Base-by-base conservation (phyloP, 2,888 invertebrate genomes). In the Sphaerophoria taeniata region DNA sequence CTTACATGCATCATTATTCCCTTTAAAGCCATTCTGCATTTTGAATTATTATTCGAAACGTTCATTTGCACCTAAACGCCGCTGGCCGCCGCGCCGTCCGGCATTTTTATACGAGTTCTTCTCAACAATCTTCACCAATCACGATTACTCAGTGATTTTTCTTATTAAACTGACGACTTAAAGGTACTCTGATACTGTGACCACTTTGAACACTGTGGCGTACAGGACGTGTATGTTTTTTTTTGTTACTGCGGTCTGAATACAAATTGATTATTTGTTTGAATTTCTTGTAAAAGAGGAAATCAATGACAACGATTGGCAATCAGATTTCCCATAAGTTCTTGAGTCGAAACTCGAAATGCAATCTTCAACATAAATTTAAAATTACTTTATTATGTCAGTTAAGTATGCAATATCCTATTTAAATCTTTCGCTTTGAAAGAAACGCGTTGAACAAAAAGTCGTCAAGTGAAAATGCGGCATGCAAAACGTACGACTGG, bases 221-320 rank as follows among this genome's bases (percentile, higher is more conserved):
- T 67, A 72, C 60, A 76, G 58, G 60, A 76, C 81, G 60, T 76
- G 72, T 72, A 82, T 82, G 65, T 67, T 72, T 43, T 56, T 1
- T 24, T 24, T 24, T 24, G 24, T 24, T 24, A 24, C 2, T 24
- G 24, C 24, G 73, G 31, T 51, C 56, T 83, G 82, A 72, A 83
- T 83, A 83, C 78, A 73, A 83, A 83, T 83, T 73, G 47, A 49
- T 34, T 11, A 53, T 55, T 61, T 71, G 55, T 34, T 67, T 39
- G 24, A 58, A 82, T 73, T 73, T 58, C 61, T 47, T 78, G 78
- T 43, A 82, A 83, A 75, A 88, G 87, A 88, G 87, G 88, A 87
- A 88, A 87, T 87, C 87, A 82, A 75, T 87, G 87, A 87, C 88
- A 87, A 85, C 80, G 85, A 87, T 82, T 87, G 87, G 79, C 81